Evolutionary conservation across 2,113 vertebrate species (phyloP).

Genomic region (Poecile atricapillus): DNA sequence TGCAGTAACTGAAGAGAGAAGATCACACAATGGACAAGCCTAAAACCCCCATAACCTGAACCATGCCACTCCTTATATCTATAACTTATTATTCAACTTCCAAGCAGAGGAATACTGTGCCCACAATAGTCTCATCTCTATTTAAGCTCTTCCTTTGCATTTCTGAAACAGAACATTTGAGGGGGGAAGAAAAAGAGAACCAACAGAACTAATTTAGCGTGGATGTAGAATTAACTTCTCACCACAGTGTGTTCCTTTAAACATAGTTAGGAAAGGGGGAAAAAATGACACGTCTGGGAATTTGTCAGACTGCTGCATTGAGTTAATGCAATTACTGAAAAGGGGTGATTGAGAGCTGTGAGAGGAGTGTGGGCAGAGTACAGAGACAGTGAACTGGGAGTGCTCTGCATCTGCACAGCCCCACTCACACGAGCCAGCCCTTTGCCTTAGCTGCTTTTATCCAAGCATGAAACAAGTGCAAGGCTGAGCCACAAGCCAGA

Average conservation of each 20-base stretch:
- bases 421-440: background rate
- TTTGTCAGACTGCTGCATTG: background rate
- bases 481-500: background rate
- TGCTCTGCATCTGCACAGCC: background rate
- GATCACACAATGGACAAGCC: background rate
- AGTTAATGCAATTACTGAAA: background rate
- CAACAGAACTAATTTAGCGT: background rate
- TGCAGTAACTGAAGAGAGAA: background rate
- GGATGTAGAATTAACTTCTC: background rate
- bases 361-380: background rate
- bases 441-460: background rate
- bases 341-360: background rate
- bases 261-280: background rate
- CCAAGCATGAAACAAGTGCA: background rate
- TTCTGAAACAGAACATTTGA: background rate
- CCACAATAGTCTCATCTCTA: background rate
- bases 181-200: fast-evolving
- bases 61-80: background rate
- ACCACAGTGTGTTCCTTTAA: background rate
- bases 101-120: background rate
- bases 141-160: background rate
- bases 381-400: fast-evolving
- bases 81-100: background rate
- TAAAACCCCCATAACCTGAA: background rate
- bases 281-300: background rate